Base-by-base conservation (phyloP, 2,888 invertebrate species). In the Chymomyza procnemis region DNA sequence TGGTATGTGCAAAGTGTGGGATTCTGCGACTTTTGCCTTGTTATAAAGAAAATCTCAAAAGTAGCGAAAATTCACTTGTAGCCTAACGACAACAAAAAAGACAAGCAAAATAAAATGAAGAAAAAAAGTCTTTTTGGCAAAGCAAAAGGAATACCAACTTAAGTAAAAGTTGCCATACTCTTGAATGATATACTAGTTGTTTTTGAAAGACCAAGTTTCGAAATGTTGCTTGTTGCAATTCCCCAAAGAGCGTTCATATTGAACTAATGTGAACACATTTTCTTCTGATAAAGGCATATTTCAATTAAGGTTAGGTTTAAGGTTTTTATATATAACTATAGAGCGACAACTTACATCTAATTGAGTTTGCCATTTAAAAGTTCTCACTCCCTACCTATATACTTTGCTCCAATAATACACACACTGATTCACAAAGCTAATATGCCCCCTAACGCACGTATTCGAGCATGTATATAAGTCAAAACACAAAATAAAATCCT, bases 21-120 rank as follows among this genome's bases (percentile, higher is more conserved):
- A 55, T 26, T 61, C 18, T 64, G 41, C 22, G 50, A 16, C 50
- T 50, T 16, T 19, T 50, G 16, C 18, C 19, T 8, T 16, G 47
- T 52, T 67, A 56, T 62, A 55, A 64, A 69, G 71, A 76, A 81
- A 85, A 80, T 85, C 80, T 85, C 77, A 64, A 73, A 75, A 81
- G 77, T 74, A 79, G 75, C 74, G 71, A 77, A 79, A 71, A 60
- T 64, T 75, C 62, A 67, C 77, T 66, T 72, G 70, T 66, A 61
- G 74, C 69, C 71, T 70, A 70, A 76, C n/a, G 57, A 62, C 56
- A 46, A 30, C 41, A 16, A 47, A 66, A 55, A 18, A 14, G 48
- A 60, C 56, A 57, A 46, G 8, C 18, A 57, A 74, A 50, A 75
- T 75, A 66, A 64, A 41, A 41, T n/a, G n/a, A 41, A 12, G 12